A percentile compares a stretch with the other conserved stretches of the same genome.
These are phyloP conservation scores for Trialeurodes vaporariorum DNA, from an alignment of 1,140 invertebrate species.

Conservation along the genomic window DNA sequence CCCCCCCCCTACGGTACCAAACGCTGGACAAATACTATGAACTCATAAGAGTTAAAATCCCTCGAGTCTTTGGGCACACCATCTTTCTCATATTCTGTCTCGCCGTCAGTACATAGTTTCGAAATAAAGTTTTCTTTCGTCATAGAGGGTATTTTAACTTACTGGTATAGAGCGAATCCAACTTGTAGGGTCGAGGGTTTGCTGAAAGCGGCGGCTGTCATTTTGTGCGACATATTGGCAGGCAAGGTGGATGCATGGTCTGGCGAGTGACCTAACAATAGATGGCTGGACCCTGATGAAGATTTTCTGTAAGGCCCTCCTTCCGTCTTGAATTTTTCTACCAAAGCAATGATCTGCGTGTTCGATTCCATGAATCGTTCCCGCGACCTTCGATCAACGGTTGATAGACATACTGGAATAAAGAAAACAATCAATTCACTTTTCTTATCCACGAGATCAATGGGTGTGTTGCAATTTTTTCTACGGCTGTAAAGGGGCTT, in stretches of 20 bases:
- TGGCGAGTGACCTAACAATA: constrained; percentile 31
- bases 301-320: constrained; percentile 51
- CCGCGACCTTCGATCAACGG: constrained; percentile 74
- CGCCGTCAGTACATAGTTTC: no score
- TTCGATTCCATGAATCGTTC: constrained; percentile 86
- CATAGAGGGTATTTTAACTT: constrained; percentile 37
- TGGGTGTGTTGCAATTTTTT: no score
- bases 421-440: no score
- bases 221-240: constrained; percentile 35
- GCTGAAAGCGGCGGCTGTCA: constrained; percentile 54
- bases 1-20: no score
- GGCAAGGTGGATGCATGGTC: constrained; percentile 29
- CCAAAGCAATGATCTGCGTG: constrained; percentile 78
- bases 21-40: no score
- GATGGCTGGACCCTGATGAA: constrained; percentile 27
- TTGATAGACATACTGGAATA: constrained; percentile 68
- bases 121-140: no score
- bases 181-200: constrained; percentile 57
- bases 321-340: constrained; percentile 82
- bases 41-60: no score
- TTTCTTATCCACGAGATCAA: no score
- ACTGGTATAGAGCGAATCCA: constrained; percentile 64
- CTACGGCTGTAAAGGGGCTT: no score
- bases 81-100: no score
- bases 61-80: no score